Evolutionary conservation across 2,113 vertebrate species (phyloP).

Genomic region (Rhinolophus sinicus): DNA sequence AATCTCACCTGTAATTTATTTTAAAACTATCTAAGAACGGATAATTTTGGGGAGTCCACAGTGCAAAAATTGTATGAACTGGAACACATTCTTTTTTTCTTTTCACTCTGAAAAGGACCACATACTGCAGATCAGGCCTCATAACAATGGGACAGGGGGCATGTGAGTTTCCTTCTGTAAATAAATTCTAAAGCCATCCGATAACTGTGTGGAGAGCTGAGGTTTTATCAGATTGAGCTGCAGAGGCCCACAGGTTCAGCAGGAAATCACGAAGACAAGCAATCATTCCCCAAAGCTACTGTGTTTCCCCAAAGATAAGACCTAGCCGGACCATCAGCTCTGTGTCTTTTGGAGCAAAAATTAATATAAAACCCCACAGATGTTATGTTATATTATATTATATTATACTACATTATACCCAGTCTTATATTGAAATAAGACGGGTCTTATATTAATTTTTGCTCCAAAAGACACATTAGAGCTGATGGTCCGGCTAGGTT

Average conservation of each 20-base stretch:
- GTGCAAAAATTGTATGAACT: not conserved
- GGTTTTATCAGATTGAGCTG: not conserved
- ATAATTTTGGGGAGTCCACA: not conserved
- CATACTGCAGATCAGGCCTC: not conserved
- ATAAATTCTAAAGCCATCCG: no score
- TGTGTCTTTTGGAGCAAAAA: no score
- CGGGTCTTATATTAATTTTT: no score
- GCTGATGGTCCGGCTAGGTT: no score
- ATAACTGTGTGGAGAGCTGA: not conserved
- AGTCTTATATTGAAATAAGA: no score
- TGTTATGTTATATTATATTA: no score
- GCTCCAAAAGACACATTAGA: no score
- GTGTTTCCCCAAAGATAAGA: no score
- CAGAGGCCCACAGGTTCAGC: not conserved
- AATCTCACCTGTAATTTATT: not conserved
- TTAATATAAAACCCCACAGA: no score
- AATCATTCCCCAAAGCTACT: not conserved
- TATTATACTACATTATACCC: no score
- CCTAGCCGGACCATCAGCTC: no score
- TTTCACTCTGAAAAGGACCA: not conserved
- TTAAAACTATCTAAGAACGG: not conserved
- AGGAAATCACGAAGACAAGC: not conserved
- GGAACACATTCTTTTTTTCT: not conserved
- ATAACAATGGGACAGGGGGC: not conserved
- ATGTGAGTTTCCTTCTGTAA: not conserved